Evolutionary conservation across 2,888 invertebrate species (phyloP).

Genomic region (Plebejus anna): DNA sequence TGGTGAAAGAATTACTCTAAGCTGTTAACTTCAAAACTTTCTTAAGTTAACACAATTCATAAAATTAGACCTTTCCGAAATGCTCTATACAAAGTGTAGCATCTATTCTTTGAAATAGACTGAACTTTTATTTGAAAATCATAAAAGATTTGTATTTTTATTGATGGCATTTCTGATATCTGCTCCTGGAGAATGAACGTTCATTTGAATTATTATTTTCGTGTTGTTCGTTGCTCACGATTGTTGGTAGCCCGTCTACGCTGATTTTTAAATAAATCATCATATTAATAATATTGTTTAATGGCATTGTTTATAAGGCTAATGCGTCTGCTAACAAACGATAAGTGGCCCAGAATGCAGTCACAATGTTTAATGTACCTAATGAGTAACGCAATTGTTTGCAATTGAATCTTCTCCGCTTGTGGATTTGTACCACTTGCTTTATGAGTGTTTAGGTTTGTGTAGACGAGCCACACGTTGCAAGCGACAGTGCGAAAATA

Average conservation of each 20-base stretch:
- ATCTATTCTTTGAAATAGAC: no score
- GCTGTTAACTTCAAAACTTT: no score
- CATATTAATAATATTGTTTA: neutral
- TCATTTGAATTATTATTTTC: no score
- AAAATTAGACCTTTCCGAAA: no score
- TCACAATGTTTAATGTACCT: neutral
- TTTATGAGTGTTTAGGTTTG: neutral
- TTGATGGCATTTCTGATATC: no score
- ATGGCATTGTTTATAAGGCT: neutral
- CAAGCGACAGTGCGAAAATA: neutral
- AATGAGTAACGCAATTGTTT: constrained; percentile 18
- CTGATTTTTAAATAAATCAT: neutral
- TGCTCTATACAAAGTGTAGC: no score
- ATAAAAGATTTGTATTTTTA: no score
- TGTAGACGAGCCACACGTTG: neutral
- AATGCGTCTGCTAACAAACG: neutral
- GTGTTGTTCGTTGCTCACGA: no score
- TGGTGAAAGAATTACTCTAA: no score
- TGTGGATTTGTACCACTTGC: constrained; percentile 3
- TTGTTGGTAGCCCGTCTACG: neutral
- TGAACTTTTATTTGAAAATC: no score
- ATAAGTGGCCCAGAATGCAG: neutral
- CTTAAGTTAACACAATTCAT: no score
- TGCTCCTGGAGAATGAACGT: no score
- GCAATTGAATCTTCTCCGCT: neutral